phyloP scores from a whole-genome alignment of 2,113 vertebrate genomes.

The Cynocephalus volans region DNA sequence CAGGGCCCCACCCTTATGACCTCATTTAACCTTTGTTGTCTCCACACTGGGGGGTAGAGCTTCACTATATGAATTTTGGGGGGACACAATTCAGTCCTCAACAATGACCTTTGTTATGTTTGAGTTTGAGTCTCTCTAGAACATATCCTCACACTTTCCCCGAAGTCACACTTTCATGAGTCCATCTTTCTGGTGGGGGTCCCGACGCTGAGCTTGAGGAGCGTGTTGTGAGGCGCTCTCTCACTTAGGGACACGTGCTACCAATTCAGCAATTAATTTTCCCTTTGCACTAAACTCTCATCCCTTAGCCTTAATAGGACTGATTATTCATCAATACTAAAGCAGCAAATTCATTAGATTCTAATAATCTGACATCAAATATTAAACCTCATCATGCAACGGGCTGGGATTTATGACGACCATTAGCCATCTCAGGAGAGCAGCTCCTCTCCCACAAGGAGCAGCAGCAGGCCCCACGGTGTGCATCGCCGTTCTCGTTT shows the following conservation, averaged over 20 bases:
- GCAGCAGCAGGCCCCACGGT: fast-evolving
- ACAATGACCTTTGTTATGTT: fast-evolving
- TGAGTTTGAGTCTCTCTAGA: fast-evolving
- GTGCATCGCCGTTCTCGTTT: fast-evolving
- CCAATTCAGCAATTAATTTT: constrained; percentile 53
- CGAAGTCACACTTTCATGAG: too few relatives aligned
- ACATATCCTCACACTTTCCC: fast-evolving
- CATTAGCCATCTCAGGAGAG: neutral
- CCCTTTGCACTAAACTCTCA: constrained; percentile 13
- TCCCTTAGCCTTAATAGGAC: constrained; percentile 10
- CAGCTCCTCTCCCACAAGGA: fast-evolving
- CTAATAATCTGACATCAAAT: constrained; percentile 81
- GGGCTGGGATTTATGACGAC: constrained; percentile 2
- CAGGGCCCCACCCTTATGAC: fast-evolving
- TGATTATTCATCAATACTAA: constrained; percentile 76
- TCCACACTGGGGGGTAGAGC: fast-evolving
- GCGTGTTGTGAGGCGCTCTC: neutral
- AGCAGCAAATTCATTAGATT: constrained; percentile 73
- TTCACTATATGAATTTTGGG: neutral
- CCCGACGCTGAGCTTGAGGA: fast-evolving
- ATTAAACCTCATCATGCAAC: constrained; percentile 74
- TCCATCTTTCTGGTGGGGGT: fast-evolving
- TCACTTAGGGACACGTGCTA: neutral
- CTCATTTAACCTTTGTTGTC: fast-evolving
- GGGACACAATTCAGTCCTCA: fast-evolving